A percentile compares a stretch with the other conserved stretches of the same genome.
Conservation (phyloP, 2,888 invertebrate species). For the Ceratothoa steindachneri region DNA sequence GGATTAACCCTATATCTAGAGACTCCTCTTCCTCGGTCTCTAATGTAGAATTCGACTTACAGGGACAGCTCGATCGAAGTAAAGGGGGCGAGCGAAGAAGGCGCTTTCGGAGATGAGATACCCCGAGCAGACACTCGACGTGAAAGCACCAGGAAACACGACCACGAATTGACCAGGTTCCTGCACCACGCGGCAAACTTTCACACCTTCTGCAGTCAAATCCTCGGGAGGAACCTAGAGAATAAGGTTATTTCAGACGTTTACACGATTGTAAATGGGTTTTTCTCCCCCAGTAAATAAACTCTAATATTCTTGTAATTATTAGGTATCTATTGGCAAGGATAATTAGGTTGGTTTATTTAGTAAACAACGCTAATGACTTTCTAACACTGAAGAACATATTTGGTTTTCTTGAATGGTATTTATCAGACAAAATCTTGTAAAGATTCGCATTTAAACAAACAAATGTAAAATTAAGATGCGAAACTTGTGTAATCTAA, state of each 20-base stretch:
- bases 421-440: too few species aligned
- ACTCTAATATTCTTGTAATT: too few species aligned
- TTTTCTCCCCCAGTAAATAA: too few species aligned
- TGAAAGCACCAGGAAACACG: slow-evolving; percentile 83
- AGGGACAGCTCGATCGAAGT: slow-evolving; percentile 60
- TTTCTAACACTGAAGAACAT: slow-evolving; percentile 18
- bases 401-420: too few species aligned
- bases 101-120: slow-evolving; percentile 87
- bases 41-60: slow-evolving; percentile 23
- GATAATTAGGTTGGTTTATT: too few species aligned
- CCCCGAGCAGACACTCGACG: slow-evolving; percentile 81
- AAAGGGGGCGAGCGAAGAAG: slow-evolving; percentile 77
- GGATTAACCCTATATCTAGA: too few species aligned
- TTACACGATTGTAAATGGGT: background rate
- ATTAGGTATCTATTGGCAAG: too few species aligned
- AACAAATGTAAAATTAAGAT: too few species aligned
- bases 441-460: too few species aligned
- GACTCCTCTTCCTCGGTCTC: background rate
- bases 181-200: slow-evolving; percentile 73
- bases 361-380: background rate
- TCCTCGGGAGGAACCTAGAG: slow-evolving; percentile 69
- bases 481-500: too few species aligned
- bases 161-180: slow-evolving; percentile 82
- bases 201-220: slow-evolving; percentile 70
- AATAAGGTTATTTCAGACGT: background rate